Base-by-base conservation (phyloP, 2,113 vertebrate genomes). In the Noturus placidus region DNA sequence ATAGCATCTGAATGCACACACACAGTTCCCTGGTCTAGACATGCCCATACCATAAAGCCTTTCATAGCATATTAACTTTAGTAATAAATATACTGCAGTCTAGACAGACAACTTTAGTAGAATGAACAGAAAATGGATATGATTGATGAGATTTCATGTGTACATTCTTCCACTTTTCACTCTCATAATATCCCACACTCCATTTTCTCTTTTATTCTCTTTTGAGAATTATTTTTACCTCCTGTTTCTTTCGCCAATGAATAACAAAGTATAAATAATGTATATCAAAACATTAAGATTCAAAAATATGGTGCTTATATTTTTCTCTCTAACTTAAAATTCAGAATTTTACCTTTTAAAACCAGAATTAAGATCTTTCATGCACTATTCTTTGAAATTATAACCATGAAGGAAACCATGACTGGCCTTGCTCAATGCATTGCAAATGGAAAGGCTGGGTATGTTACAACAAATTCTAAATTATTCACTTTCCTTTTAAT, bases 51-150 rank as follows among this genome's bases (percentile, higher is more conserved):
- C 22, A 20, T 50, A 46, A 76, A 76, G 10, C 38, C 25, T 77
- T 77, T 89, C 79, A 86, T 67, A 65, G 56, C 84, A 63, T 72
- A 74, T 72, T 72, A 54, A 59, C 38, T 80, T 52, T 50, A 76
- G 76, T 87, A 61, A 86, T 87, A 90, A 81, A 88, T 87, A 89
- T 89, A 85, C 84, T 89, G 56, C 79, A 54, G 89, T 74, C 85
- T 84, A 83, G 86, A 65, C 17, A 67, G 59, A 76, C 38, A 76
- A 25, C 59, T 86, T 38, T 35, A 35, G 59, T 13, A 27, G n/a
- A 63, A 69, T 86, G 4, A 76, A 72, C 30, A 74, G 3, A 59
- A 87, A 54, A 69, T 80, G 22, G 10, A 15, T 10, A 54, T 35
- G 19, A 67, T 83, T 59, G 61, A 84, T 63, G 61, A 52, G 76